A percentile compares a stretch with the other conserved stretches of the same genome.
Evolutionary conservation across 2,797 vertebrate species (phyloP).

Genomic region (Acropternis orthonyx): DNA sequence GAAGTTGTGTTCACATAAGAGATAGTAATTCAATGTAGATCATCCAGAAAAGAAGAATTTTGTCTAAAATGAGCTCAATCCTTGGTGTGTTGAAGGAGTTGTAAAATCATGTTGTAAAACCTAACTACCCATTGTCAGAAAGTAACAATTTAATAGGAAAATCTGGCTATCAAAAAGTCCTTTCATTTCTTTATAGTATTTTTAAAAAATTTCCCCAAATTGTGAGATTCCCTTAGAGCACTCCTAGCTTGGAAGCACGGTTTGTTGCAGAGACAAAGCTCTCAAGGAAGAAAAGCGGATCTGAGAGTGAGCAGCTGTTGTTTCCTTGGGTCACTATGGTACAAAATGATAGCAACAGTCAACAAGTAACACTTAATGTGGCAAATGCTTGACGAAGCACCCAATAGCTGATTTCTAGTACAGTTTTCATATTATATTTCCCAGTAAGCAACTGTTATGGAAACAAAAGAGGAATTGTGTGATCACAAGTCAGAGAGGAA

Average conservation of each 20-base stretch:
- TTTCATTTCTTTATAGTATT: not conserved
- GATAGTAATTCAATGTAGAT: not conserved
- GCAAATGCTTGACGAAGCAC: not conserved
- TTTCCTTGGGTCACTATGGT: not conserved
- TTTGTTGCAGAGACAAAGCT: not conserved
- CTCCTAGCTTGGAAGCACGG: not conserved
- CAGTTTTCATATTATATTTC: not conserved
- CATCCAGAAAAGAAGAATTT: not conserved
- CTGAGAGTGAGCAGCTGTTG: not conserved
- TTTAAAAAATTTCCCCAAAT: not conserved
- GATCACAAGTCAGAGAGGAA: not conserved
- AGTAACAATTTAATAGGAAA: not conserved
- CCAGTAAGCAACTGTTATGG: not conserved
- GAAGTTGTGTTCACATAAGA: not conserved
- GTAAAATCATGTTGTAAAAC: not conserved
- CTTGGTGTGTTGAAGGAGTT: not conserved
- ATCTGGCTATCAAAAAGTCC: not conserved
- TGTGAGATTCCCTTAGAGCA: not conserved
- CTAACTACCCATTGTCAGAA: not conserved
- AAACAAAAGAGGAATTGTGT: not conserved
- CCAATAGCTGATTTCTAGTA: not conserved
- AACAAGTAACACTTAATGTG: not conserved
- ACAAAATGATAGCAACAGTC: not conserved
- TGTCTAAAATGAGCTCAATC: not conserved
- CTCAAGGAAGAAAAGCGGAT: not conserved